Evolutionary conservation across 2,113 vertebrate genomes (phyloP), one percentile per base, ranked within the genome.

Genomic region (Dasypus novemcinctus): DNA sequence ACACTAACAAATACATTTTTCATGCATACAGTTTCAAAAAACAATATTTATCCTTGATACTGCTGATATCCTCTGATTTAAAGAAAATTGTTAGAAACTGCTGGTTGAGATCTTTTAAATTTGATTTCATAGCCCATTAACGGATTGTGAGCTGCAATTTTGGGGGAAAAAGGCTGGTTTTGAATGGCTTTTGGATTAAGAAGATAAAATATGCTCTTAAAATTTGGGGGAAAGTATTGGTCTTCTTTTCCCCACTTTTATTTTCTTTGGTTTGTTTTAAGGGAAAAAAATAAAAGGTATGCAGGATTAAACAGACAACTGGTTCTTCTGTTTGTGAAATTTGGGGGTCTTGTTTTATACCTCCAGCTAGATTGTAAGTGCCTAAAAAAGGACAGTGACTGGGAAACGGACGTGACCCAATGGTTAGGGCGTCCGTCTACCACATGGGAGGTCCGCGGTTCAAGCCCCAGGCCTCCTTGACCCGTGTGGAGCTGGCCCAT

Each of bases 181-280:
- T 92, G 64, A 94, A 17, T 97, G 7, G 12, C 52, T 96, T 91
- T 21, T 17, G 25, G 36, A 13, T 93, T 75, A 79, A 87, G 43
- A 79, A 8, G 27, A 87, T 92, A 68, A 95, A 87, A 90, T 95
- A 41, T 43, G 2, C 57, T 72, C 38, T 68, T 72, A 72, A 71
- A 4, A 23, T 93, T 89, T 92, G 92, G 49, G 43, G 23, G 63
- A 92, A 82, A 72, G 33, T 14, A 4, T 43, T 76, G 13, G 18
- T 76, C 74, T 92, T 84, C 49, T 49, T 66, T 91, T 88, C 43
- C 17, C 29, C 13, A 4, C 54, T 63, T 69, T 91, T 93, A 1
- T 46, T 69, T 92, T 72, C 52, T 78, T 61, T 11, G 69, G 18
- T 76, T 91, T 82, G 36, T 81, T 89, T 72, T 86, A 87, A 76